Percentiles rank a stretch among this genome's conserved stretches.
phyloP scores from a whole-genome alignment of 2,888 invertebrate genomes.

The Neuroscelio doddi region DNA sequence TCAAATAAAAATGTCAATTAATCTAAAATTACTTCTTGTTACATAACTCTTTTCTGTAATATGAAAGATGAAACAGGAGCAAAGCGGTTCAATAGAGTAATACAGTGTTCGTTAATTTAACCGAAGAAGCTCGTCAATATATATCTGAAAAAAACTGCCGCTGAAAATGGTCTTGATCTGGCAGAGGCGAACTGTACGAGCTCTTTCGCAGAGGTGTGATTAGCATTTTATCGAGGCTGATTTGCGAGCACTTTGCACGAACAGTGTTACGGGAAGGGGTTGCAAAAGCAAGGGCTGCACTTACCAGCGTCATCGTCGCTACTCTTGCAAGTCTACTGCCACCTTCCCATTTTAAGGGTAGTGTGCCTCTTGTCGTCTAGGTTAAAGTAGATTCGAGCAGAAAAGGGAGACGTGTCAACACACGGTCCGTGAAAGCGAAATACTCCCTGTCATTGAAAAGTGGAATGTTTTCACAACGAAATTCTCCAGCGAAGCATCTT shows the following conservation, averaged over 20 bases:
- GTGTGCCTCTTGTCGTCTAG: conserved; percentile 36
- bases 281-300: conserved; percentile 34
- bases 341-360: conserved; percentile 22
- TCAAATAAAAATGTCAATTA: no score
- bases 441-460: conserved; percentile 32
- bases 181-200: no score
- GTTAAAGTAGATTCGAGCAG: conserved; percentile 36
- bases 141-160: conserved; percentile 36
- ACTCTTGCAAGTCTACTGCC: conserved; percentile 11
- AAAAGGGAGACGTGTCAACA: conserved; percentile 37
- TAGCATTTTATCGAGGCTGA: conserved; percentile 67
- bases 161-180: conserved; percentile 33
- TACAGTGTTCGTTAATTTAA: conserved; percentile 1
- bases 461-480: conserved; percentile 31
- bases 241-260: conserved; percentile 66
- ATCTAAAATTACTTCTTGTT: no score
- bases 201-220: conserved; percentile 50
- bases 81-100: no score
- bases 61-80: no score
- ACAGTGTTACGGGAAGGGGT: conserved; percentile 38
- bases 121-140: conserved; percentile 37
- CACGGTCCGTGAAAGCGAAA: conserved; percentile 33
- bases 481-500: conserved; percentile 29
- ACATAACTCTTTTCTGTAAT: no score
- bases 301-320: conserved; percentile 30